These are phyloP conservation scores for Pitta sordida DNA, from an alignment of 2,113 vertebrate species.

Conservation along the genomic window DNA sequence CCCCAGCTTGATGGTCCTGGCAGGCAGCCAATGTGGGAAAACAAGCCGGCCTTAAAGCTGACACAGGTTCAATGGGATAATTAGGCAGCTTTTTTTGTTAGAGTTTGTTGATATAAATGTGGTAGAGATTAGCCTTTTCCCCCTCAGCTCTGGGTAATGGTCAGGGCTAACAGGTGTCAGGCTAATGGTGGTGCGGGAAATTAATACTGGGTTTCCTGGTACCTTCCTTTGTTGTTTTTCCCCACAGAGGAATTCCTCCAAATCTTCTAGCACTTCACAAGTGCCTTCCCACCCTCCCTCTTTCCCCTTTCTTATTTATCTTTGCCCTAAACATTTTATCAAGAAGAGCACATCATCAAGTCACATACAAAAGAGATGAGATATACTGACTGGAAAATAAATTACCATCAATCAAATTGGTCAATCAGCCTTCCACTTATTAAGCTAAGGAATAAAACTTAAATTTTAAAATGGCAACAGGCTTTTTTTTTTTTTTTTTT, in stretches of 20 bases:
- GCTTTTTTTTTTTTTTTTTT: too few species aligned
- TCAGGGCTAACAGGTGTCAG: slow-evolving; percentile 95
- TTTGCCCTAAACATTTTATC: slow-evolving; percentile 50
- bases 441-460: not conserved
- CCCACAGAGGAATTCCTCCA: slow-evolving; percentile 67
- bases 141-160: slow-evolving; percentile 83
- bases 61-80: slow-evolving; percentile 88
- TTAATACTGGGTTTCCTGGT: slow-evolving; percentile 91
- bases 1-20: slow-evolving; percentile 84
- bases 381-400: slow-evolving; percentile 14
- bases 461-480: slow-evolving; percentile 2
- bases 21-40: slow-evolving; percentile 81
- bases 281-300: not conserved
- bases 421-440: not conserved
- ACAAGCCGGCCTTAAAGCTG: slow-evolving; percentile 72
- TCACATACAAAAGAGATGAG: not conserved
- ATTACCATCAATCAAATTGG: not conserved
- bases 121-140: slow-evolving; percentile 87
- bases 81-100: slow-evolving; percentile 92
- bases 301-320: slow-evolving; percentile 8
- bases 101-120: slow-evolving; percentile 97
- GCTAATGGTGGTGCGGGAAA: slow-evolving; percentile 89
- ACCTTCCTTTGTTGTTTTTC: slow-evolving; percentile 78
- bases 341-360: not conserved
- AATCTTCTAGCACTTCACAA: slow-evolving; percentile 59